A percentile compares a stretch with the other conserved stretches of the same genome.
Evolutionary conservation across 2,113 vertebrate genomes (phyloP).

Genomic region (Phyllostomus hastatus): DNA sequence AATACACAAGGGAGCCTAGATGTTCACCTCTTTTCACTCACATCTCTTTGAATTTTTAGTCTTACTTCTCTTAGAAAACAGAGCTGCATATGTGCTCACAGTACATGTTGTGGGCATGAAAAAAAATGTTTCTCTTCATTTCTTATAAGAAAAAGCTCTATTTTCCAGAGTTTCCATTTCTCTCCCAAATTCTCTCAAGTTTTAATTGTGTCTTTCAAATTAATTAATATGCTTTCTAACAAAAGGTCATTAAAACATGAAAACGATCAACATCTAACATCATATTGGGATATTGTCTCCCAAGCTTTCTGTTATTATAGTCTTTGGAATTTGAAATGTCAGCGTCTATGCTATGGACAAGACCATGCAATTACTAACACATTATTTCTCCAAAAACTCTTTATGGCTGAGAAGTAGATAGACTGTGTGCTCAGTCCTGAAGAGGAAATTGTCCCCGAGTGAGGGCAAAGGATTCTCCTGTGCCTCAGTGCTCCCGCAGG

Average conservation of each 20-base stretch:
- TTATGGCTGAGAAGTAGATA: neutral
- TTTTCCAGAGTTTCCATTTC: neutral
- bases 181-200: neutral
- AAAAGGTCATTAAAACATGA: neutral
- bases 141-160: neutral
- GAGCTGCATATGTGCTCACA: neutral
- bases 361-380: neutral
- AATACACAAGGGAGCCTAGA: neutral
- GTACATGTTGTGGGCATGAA: neutral
- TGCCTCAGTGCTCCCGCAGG: neutral
- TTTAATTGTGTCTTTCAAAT: neutral
- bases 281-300: neutral
- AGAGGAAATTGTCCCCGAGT: conserved; percentile 24
- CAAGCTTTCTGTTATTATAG: neutral
- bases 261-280: neutral
- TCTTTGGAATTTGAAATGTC: neutral
- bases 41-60: neutral
- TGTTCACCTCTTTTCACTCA: neutral
- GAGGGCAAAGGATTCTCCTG: neutral
- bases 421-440: neutral
- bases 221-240: neutral
- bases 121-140: neutral
- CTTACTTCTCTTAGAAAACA: neutral
- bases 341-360: neutral
- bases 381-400: conserved; percentile 3